Evolutionary conservation across 2,113 vertebrate genomes (phyloP), one percentile per base, ranked within the genome.

Genomic region (Tinamus guttatus): DNA sequence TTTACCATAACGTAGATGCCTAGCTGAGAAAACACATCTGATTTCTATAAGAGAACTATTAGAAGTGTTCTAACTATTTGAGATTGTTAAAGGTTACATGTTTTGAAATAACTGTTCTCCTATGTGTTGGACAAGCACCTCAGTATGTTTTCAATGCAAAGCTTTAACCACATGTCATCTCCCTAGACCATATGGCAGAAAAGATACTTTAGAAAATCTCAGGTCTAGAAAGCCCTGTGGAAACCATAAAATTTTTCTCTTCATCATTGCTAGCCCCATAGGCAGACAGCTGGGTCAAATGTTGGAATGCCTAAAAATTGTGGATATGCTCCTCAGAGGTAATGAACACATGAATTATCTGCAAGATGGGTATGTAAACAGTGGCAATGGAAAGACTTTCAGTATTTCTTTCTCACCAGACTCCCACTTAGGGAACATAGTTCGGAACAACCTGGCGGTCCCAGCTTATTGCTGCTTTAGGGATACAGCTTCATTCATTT

Each of bases 21-120:
- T 84, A 5, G 91, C 49, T 67, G 77, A 86, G 73, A 87, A 94
- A 81, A 59, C 45, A 56, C 8, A 2, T 34, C 43, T 81, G n/a
- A 86, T 96, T 96, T 89, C 71, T 81, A 21, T 74, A 95, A 15
- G n/a, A 90, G 52, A 51, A 79, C 25, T 91, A n/a, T 83, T 62
- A 85, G 68, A 81, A n/a, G 15, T 51, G 28, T 85, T 56, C 24
- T 82, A 63, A 22, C 17, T 76, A 10, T 58, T 64, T 21, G 51
- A 2, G 60, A 62, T 68, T 56, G 24, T 47, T 75, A 60, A 90
- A 78, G 47, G 27, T 7, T 5, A 21, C 27, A 22, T 3, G 8
- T 69, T 85, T 60, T 80, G 59, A 68, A 92, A 32, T 56, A 94
- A 15, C 12, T 68, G 17, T 94, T 91, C 56, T 58, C 56, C 38